These are phyloP conservation scores for Sarcophaga variegata DNA, from an alignment of 2,888 invertebrate species.

Conservation along the genomic window DNA sequence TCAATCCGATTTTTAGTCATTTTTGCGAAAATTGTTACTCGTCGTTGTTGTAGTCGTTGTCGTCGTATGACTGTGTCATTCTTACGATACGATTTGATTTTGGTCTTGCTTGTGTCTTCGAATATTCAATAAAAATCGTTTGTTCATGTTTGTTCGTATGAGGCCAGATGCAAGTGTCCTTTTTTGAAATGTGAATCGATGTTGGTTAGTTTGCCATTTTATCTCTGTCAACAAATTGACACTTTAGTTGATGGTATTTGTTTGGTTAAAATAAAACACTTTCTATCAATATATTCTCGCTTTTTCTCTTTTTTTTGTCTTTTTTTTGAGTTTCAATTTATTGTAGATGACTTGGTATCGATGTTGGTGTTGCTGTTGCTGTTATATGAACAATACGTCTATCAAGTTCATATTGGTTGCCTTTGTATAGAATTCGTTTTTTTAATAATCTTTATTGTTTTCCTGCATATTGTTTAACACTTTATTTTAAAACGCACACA, in stretches of 20 bases:
- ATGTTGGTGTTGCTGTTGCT: constrained; percentile 6
- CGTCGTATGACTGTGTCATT: constrained; percentile 1
- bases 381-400: constrained; percentile 6
- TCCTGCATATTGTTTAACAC: constrained; percentile 26
- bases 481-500: constrained; percentile 8
- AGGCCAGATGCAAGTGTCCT: constrained; percentile 22
- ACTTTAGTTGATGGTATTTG: constrained; percentile 79
- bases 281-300: constrained; percentile 41
- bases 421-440: no score
- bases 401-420: no score
- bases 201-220: constrained; percentile 74
- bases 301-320: constrained; percentile 1
- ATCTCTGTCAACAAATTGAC: constrained; percentile 81
- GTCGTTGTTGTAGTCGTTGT: not conserved
- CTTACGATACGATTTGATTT: constrained; percentile 4
- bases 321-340: not conserved
- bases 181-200: constrained; percentile 50
- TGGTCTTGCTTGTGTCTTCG: not conserved
- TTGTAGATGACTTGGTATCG: not conserved
- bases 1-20: not conserved
- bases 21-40: not conserved
- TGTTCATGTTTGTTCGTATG: not conserved
- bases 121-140: not conserved
- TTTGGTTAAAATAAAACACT: constrained; percentile 54
- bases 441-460: constrained; percentile 4